Evolutionary conservation across 2,797 vertebrate species (phyloP), one percentile per base, ranked within the genome.

Genomic region (Avahi laniger): DNA sequence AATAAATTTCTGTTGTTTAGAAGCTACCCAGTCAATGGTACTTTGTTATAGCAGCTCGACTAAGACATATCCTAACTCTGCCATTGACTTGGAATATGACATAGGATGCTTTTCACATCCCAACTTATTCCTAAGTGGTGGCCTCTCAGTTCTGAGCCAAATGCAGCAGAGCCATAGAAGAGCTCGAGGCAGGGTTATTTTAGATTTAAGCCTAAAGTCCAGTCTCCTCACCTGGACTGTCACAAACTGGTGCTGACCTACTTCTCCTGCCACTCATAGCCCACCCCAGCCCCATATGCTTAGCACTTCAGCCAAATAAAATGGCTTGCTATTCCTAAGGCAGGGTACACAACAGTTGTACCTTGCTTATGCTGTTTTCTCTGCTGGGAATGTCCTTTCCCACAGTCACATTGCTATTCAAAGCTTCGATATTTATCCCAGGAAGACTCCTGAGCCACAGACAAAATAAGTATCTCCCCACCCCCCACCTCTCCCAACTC

Each of bases 401-500:
- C 54, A 26, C 14, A 1, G 50, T 24, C 70, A 46, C 15, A 48
- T 5, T 33, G 46, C 38, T 59, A 5, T 6, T 41, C 30, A 8
- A 4, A 79, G 88, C 88, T 61, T 84, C 57, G 69, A 54, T 41
- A 52, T 22, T 13, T 20, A 99, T 22, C 30, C 30, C 22, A 0
- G 48, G 54, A 94, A 67, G 78, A 35, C 7, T 54, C 43, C 18
- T 35, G 82, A 81, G 38, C 54, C 24, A 7, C 18, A 69, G 63
- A 50, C 33, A 63, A 48, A 78, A 41, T 12, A 22, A 52, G 17
- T 0, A 0, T 52, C 61, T 73, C 9, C 9, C 22, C 24, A 10
- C 54, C 54, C 8, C 22, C 22, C 22, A 54, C 22, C 54, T 57
- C 8, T 22, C 54, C 9, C 9, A 20, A 24, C 54, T 22, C 22